phyloP scores from a whole-genome alignment of 2,888 invertebrate genomes.

The Antitype chi region DNA sequence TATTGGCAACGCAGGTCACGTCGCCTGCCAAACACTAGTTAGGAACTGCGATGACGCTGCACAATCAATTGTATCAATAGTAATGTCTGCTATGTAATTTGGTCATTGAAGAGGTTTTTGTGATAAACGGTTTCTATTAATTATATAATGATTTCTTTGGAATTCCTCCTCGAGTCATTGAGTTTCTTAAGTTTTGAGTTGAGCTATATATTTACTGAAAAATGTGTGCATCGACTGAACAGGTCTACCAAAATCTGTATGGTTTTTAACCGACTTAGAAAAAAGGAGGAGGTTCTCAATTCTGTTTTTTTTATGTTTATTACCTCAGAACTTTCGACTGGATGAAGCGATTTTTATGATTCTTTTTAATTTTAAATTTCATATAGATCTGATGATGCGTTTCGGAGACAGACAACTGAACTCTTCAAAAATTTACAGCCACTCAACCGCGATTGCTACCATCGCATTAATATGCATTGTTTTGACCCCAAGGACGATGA shows the following conservation, averaged over 20 bases:
- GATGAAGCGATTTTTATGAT: too few species aligned
- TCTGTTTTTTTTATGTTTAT: too few species aligned
- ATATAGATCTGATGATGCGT: too few species aligned
- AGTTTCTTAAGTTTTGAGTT: background rate
- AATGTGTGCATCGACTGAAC: background rate
- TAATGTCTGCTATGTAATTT: constrained; percentile 40
- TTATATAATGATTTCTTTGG: background rate
- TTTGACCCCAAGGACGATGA: too few species aligned
- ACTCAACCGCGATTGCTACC: too few species aligned
- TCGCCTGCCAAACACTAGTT: constrained; percentile 75
- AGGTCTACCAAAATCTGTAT: background rate
- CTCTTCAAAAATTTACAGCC: too few species aligned
- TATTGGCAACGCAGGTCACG: constrained; percentile 74
- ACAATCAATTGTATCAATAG: constrained; percentile 61
- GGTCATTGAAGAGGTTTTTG: constrained; percentile 7
- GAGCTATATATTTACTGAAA: background rate
- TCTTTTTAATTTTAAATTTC: too few species aligned
- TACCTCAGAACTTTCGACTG: too few species aligned
- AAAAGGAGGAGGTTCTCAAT: too few species aligned
- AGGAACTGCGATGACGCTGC: constrained; percentile 60
- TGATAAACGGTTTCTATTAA: background rate
- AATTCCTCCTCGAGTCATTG: background rate
- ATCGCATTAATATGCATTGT: too few species aligned
- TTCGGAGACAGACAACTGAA: too few species aligned
- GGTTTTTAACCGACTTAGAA: too few species aligned